Percentiles rank a stretch among this genome's conserved stretches.
These are phyloP conservation scores for Eupithecia centaureata DNA, from an alignment of 2,888 invertebrate species.

Conservation along the genomic window DNA sequence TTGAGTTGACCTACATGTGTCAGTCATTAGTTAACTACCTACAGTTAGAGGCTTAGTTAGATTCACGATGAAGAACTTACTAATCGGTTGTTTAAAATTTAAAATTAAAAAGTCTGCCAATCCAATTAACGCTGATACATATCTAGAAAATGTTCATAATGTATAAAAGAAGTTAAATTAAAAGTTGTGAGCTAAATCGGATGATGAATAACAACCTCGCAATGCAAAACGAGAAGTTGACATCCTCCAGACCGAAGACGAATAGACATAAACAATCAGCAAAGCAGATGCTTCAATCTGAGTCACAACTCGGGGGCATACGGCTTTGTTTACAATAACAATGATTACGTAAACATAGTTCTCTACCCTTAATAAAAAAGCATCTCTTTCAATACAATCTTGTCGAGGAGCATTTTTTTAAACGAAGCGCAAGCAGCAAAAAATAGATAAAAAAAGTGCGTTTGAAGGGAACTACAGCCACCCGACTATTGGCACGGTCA, in stretches of 20 bases:
- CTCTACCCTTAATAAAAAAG: slow-evolving; percentile 25
- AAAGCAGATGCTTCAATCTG: slow-evolving; percentile 52
- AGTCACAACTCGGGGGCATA: slow-evolving; percentile 54
- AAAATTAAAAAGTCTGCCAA: background rate
- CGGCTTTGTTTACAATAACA: slow-evolving; percentile 72
- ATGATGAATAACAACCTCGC: slow-evolving; percentile 37
- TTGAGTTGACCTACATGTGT: slow-evolving; percentile 30
- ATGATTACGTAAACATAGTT: slow-evolving; percentile 57
- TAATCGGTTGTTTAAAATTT: background rate
- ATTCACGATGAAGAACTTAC: background rate
- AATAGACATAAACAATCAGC: slow-evolving; percentile 51
- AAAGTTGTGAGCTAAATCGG: slow-evolving; percentile 17
- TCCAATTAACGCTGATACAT: background rate
- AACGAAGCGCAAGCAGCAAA: slow-evolving; percentile 32
- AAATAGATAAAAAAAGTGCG: slow-evolving; percentile 46
- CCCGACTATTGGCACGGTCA: slow-evolving; percentile 65
- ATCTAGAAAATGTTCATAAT: background rate
- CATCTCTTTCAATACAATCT: slow-evolving; percentile 23
- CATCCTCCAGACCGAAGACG: slow-evolving; percentile 49
- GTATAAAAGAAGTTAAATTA: slow-evolving; percentile 4
- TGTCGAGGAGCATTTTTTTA: slow-evolving; percentile 29
- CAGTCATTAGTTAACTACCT: background rate
- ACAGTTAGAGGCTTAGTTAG: background rate
- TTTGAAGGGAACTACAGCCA: slow-evolving; percentile 55
- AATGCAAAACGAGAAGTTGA: slow-evolving; percentile 38